Percentiles rank a stretch among this genome's conserved stretches.
Conservation (phyloP, 2,888 invertebrate genomes). For the Scaptomyza cyrtandrae region DNA sequence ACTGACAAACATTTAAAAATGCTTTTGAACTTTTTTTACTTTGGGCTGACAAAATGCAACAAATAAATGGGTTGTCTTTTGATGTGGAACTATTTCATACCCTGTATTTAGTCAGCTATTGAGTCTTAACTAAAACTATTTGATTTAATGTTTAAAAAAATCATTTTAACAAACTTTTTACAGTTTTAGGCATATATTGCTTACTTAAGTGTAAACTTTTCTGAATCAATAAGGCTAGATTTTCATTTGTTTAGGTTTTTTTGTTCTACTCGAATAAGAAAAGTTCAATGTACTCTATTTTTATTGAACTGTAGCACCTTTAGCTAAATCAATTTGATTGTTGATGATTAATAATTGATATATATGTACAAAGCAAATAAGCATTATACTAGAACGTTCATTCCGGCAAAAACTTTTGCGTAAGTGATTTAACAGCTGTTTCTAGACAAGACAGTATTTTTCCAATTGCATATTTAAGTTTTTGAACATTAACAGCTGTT, state of each 20-base stretch:
- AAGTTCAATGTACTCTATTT: not conserved
- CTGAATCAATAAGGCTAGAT: too few relatives aligned
- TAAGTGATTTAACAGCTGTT: not conserved
- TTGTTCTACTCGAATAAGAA: not conserved
- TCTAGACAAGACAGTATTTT: too few relatives aligned
- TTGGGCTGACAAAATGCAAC: slow-evolving; percentile 16
- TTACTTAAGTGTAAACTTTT: too few relatives aligned
- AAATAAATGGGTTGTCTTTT: not conserved
- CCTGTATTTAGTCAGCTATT: not conserved
- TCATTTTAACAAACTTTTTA: too few relatives aligned
- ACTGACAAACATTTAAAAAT: slow-evolving; percentile 73
- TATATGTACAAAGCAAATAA: not conserved
- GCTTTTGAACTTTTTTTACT: slow-evolving; percentile 44
- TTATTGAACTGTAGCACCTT: not conserved
- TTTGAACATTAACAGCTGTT: not conserved
- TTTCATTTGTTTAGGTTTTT: too few relatives aligned
- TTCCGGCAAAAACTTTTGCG: not conserved
- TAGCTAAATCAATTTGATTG: not conserved
- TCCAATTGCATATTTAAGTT: not conserved
- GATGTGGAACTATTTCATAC: not conserved
- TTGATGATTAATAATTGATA: not conserved
- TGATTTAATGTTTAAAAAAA: too few relatives aligned
- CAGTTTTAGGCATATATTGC: too few relatives aligned
- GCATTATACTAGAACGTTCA: not conserved
- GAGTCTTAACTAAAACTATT: not conserved